Base-by-base conservation (phyloP, 2,888 invertebrate genomes). In the Stratiomys singularior region DNA sequence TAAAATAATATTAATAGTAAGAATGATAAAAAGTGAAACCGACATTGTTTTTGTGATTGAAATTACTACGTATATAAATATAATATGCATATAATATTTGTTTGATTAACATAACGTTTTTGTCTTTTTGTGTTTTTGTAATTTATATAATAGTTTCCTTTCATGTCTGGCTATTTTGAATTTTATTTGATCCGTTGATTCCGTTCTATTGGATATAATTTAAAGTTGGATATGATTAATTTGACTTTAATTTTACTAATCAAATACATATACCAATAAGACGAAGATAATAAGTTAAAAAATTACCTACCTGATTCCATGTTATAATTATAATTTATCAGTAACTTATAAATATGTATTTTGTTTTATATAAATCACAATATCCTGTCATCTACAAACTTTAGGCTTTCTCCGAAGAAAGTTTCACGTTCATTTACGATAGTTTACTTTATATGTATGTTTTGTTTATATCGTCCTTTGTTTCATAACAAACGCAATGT, bases 281-380 rank as follows among this genome's bases (percentile, higher is more conserved):
- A 13, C 52, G 52, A 52, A 9, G 52, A 52, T 18, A 15, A 37
- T 37, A 37, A 37, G 9, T 5, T 13, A 13, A 52, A 15, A 52
- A 18, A 52, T 60, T 60, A 60, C 60, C 25, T 23, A 3, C 11
- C n/a, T 58, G 30, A 58, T 60, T 74, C 60, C 74, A 74, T 74
- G 74, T 74, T 74, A 60, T 60, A 23, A 60, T 74, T 72, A 72
- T 56, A 72, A 30, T 74, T 58, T 58, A 74, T 74, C 58, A 74
- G 58, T 74, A 74, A 74, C 60, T 74, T 74, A 74, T 44, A 13
- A 15, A 58, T 69, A 69, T 69, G 15, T 15, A 69, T 69, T 47
- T 69, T 69, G n/a, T 37, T 69, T 69, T 69, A 69, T 47, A 46
- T 21, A 69, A 69, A 69, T 69, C 69, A 69, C 69, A 69, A 15